Percentiles rank a stretch among this genome's conserved stretches.
Conservation (phyloP, 2,888 invertebrate genomes). For the Lochmaea capreae region DNA sequence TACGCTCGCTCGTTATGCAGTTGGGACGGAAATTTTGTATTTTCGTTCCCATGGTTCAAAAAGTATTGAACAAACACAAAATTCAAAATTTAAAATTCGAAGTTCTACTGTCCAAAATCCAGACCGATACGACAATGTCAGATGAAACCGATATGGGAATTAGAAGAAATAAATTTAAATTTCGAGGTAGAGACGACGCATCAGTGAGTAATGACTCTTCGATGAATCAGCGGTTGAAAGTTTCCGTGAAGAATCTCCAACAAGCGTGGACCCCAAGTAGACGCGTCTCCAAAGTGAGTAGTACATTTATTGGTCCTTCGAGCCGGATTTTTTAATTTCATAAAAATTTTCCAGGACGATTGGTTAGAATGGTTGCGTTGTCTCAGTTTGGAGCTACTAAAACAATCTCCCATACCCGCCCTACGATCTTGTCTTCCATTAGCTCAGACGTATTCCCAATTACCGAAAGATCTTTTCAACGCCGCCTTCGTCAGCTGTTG, state of each 20-base stretch:
- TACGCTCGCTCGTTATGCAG: constrained; percentile 88
- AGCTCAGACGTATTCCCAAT: constrained; percentile 93
- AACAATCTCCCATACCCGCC: constrained; percentile 96
- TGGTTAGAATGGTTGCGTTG: constrained; percentile 98
- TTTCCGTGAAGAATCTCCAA: constrained; percentile 86
- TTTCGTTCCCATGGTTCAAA: constrained; percentile 92
- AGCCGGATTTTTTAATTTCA: neutral
- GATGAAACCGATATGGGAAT: constrained; percentile 80
- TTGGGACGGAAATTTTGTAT: constrained; percentile 91
- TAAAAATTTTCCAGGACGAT: constrained; percentile 74
- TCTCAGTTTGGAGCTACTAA: constrained; percentile 91
- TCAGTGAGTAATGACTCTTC: constrained; percentile 76
- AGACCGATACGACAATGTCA: constrained; percentile 78
- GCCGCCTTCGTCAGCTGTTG: constrained; percentile 99
- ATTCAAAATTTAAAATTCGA: constrained; percentile 86
- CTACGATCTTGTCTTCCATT: constrained; percentile 90
- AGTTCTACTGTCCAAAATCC: constrained; percentile 77
- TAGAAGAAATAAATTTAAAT: constrained; percentile 65
- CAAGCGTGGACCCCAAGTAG: constrained; percentile 93
- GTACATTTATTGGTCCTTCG: constrained; percentile 19
- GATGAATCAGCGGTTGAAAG: constrained; percentile 83
- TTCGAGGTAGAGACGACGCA: constrained; percentile 74
- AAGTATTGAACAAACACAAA: constrained; percentile 82
- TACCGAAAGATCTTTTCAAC: constrained; percentile 97
- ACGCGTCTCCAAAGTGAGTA: constrained; percentile 82